Percentiles rank a stretch among this genome's conserved stretches.
Evolutionary conservation across 2,888 invertebrate genomes (phyloP).

Genomic region (Harpalus rufipes): DNA sequence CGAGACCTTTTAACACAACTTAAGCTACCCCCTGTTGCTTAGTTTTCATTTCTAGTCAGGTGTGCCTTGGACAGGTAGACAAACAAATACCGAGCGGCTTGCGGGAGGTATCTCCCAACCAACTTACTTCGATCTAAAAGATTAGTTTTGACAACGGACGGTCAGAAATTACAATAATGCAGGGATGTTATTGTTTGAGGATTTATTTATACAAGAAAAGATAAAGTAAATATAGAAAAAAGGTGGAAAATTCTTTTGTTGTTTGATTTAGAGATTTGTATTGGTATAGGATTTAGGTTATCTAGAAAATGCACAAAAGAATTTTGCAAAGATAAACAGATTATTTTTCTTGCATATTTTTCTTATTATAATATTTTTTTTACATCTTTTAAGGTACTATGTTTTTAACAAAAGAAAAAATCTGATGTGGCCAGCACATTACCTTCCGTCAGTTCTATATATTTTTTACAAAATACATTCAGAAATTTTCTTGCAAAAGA

Average conservation of each 20-base stretch:
- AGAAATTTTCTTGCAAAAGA: too few species aligned
- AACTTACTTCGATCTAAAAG: constrained; percentile 43
- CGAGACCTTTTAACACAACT: constrained; percentile 21
- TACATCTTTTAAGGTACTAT: too few species aligned
- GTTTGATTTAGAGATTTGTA: constrained; percentile 17
- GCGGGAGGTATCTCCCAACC: constrained; percentile 27
- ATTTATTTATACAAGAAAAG: constrained; percentile 32
- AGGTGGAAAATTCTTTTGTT: neutral
- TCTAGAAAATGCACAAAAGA: neutral
- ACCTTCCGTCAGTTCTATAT: too few species aligned
- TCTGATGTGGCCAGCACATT: too few species aligned
- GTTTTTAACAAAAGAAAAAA: too few species aligned
- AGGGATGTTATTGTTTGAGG: constrained; percentile 27
- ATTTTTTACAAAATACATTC: too few species aligned
- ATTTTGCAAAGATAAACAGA: constrained; percentile 10
- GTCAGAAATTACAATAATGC: constrained; percentile 51
- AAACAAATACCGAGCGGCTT: constrained; percentile 48
- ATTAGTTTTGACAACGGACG: constrained; percentile 53
- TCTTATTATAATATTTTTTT: neutral
- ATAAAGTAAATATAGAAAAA: constrained; percentile 10
- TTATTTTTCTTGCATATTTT: neutral
- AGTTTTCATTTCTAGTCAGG: constrained; percentile 31
- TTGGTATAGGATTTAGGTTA: constrained; percentile 5
- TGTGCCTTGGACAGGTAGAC: constrained; percentile 39
- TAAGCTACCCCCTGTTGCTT: constrained; percentile 24